Base-by-base conservation (phyloP, 2,113 vertebrate genomes). In the Alethe diademata region DNA sequence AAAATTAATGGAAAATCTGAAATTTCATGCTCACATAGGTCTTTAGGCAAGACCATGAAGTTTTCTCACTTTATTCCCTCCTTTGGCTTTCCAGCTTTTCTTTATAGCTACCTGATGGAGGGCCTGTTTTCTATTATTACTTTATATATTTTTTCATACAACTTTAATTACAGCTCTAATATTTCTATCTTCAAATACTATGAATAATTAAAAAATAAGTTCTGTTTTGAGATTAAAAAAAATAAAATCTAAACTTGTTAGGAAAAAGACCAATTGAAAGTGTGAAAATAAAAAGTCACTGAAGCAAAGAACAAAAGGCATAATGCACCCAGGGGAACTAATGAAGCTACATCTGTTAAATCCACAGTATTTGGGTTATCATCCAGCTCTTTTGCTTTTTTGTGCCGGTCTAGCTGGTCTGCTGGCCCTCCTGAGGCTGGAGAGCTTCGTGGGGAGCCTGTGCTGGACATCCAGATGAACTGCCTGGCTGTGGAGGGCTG, bases 381-480 rank as follows among this genome's bases (percentile, higher is more conserved):
- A 76, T 29, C 12, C 17, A 51, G 19, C 7, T 45, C 14, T 62
- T 67, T 35, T 16, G 22, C 48, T 73, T 15, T 29, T 36, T 56
- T 45, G n/a, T 29, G 71, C 25, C 15, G 24, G 14, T 24, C 53
- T 31, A 43, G 24, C 58, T 50, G 47, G 20, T n/a, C 43, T 60
- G 17, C 53, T 28, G 18, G 24, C 26, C 40, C 8, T 40, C 12
- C 20, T 29, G 35, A 31, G 0, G 0, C 16, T 33, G 7, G 50
- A 3, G 4, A 25, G 42, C 24, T 67, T 17, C 2, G 3, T 19
- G 69, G 3, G 3, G 43, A 36, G 50, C 29, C 8, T 4, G 16
- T 36, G 26, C 19, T 2, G 43, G 43, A 42, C 19, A 47, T 25
- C 22, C 22, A 28, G 13, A 11, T 0, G 2, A 50, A 15, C 22